These are phyloP conservation scores for Pardosa pseudoannulata DNA, from an alignment of 2,888 invertebrate genomes.

Conservation along the genomic window DNA sequence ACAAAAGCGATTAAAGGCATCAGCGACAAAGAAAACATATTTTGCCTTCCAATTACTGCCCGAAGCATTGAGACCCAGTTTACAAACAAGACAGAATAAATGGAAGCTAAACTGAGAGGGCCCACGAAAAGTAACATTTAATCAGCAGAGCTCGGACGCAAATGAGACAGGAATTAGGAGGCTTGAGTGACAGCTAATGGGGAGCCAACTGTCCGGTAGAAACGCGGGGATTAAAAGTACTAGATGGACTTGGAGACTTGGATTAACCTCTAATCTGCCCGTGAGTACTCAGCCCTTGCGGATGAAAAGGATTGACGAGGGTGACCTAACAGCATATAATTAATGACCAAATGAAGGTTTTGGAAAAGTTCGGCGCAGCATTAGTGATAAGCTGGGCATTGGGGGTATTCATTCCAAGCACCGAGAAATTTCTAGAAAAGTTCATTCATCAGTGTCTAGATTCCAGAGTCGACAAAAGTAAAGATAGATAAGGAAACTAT, in stretches of 20 bases:
- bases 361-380: slow-evolving; percentile 58
- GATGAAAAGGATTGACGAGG: slow-evolving; percentile 64
- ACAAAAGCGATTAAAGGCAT: no score
- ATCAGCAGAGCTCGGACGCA: slow-evolving; percentile 56
- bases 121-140: slow-evolving; percentile 57
- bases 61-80: background rate
- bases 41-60: background rate
- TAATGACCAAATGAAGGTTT: slow-evolving; percentile 62
- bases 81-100: slow-evolving; percentile 7
- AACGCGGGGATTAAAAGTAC: slow-evolving; percentile 59
- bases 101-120: slow-evolving; percentile 9
- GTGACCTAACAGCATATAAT: slow-evolving; percentile 69
- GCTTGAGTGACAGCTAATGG: slow-evolving; percentile 63
- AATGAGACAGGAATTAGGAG: slow-evolving; percentile 67
- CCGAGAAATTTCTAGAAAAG: slow-evolving; percentile 18
- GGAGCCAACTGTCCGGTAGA: slow-evolving; percentile 61
- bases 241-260: slow-evolving; percentile 64
- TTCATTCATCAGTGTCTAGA: slow-evolving; percentile 16
- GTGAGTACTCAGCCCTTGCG: slow-evolving; percentile 43
- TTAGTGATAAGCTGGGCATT: slow-evolving; percentile 42
- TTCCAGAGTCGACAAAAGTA: background rate
- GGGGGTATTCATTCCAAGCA: slow-evolving; percentile 1
- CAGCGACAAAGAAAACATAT: no score
- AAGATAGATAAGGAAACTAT: slow-evolving; percentile 4
- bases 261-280: slow-evolving; percentile 70